Percentiles rank a stretch among this genome's conserved stretches.
Evolutionary conservation across 1,140 invertebrate genomes (phyloP).

Genomic region (Zophobas morio): DNA sequence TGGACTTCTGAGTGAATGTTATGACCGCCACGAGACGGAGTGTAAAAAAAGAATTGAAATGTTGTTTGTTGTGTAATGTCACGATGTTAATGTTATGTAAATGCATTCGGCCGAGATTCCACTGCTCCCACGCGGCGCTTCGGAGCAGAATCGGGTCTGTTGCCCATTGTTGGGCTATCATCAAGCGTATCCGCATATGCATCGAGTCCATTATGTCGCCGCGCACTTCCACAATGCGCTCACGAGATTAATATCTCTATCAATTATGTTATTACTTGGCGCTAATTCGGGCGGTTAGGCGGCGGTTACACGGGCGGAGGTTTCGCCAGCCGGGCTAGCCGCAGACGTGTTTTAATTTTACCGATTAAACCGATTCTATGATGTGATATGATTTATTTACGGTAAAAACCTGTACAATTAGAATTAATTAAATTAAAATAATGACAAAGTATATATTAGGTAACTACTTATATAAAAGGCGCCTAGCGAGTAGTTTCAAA

Average conservation of each 20-base stretch:
- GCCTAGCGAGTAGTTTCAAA: too few relatives aligned
- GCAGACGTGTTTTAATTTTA: not conserved
- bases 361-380: too few relatives aligned
- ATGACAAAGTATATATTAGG: too few relatives aligned
- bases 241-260: constrained; percentile 46
- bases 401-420: too few relatives aligned
- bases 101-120: constrained; percentile 30
- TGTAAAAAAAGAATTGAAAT: constrained; percentile 20
- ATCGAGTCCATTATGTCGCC: constrained; percentile 22
- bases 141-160: constrained; percentile 4
- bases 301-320: not conserved
- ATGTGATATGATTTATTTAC: too few relatives aligned
- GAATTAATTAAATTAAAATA: too few relatives aligned
- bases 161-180: constrained; percentile 29
- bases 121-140: constrained; percentile 12
- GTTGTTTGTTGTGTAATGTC: constrained; percentile 8
- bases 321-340: not conserved
- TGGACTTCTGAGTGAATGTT: constrained; percentile 19
- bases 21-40: constrained; percentile 4
- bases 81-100: constrained; percentile 15
- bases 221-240: not conserved
- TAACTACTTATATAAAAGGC: too few relatives aligned
- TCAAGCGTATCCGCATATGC: constrained; percentile 42
- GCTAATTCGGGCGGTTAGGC: constrained; percentile 10
- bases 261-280: constrained; percentile 40